Evolutionary conservation across 2,797 vertebrate genomes (phyloP).

Genomic region (Sebastes itinus): DNA sequence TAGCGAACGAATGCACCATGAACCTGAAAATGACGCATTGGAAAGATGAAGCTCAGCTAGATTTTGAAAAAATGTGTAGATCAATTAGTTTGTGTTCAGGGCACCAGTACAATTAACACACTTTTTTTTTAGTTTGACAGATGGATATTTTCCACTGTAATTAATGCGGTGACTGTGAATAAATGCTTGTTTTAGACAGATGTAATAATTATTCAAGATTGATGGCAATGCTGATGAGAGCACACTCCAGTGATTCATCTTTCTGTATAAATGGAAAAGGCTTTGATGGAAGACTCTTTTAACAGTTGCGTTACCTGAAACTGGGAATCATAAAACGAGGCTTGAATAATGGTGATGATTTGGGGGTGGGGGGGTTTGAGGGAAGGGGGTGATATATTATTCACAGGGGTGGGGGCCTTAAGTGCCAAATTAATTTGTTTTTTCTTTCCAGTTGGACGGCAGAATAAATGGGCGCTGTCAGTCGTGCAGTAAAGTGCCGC

Average conservation of each 20-base stretch:
- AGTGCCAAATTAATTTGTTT: constrained; percentile 91
- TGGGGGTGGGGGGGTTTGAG: constrained; percentile 40
- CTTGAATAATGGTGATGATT: constrained; percentile 55
- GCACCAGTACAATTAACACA: background rate
- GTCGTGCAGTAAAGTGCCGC: constrained; percentile 89
- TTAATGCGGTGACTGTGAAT: background rate
- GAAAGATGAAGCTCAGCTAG: background rate
- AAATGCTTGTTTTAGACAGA: constrained; percentile 30
- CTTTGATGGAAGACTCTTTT: constrained; percentile 39
- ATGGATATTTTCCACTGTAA: background rate
- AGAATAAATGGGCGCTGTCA: constrained; percentile 90
- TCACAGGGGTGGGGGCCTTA: constrained; percentile 74
- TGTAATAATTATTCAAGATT: constrained; percentile 21
- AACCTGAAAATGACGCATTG: constrained; percentile 14
- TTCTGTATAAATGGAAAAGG: constrained; percentile 25
- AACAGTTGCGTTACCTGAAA: constrained; percentile 33
- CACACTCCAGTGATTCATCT: constrained; percentile 7
- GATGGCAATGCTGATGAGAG: constrained; percentile 12
- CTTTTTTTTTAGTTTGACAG: background rate
- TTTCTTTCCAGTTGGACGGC: constrained; percentile 90
- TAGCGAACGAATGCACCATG: constrained; percentile 12
- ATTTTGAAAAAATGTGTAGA: background rate
- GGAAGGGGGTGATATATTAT: constrained; percentile 72
- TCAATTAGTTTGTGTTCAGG: background rate
- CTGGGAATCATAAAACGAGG: constrained; percentile 31